Percentiles rank a stretch among this genome's conserved stretches.
These are phyloP conservation scores for Scleropages formosus DNA, from an alignment of 2,797 vertebrate species.

Conservation along the genomic window DNA sequence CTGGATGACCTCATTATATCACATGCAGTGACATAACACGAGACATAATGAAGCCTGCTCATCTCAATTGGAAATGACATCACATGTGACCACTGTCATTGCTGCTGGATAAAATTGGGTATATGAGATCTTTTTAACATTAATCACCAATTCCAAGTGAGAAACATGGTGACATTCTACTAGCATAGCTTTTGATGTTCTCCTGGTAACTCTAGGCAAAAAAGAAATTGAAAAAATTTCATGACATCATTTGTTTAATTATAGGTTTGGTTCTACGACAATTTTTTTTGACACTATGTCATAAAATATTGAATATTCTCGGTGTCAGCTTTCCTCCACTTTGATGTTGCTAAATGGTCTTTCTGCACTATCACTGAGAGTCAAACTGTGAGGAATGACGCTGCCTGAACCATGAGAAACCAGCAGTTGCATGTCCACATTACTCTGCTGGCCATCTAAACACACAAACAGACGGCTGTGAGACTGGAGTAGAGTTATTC, in stretches of 20 bases:
- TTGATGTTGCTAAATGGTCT: not conserved
- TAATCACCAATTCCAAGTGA: too few relatives aligned
- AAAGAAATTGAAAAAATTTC: too few relatives aligned
- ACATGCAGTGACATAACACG: not conserved
- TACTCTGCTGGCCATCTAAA: not conserved
- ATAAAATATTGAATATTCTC: too few relatives aligned
- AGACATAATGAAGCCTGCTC: not conserved
- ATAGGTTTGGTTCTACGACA: too few relatives aligned
- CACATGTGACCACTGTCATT: not conserved
- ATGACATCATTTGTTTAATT: too few relatives aligned
- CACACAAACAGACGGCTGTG: constrained; percentile 9
- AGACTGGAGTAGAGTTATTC: not conserved
- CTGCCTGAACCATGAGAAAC: not conserved
- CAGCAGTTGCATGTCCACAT: constrained; percentile 2
- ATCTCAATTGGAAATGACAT: not conserved
- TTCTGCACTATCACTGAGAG: not conserved
- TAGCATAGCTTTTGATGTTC: too few relatives aligned
- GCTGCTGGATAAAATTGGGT: not conserved
- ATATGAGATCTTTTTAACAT: too few relatives aligned
- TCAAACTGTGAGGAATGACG: not conserved
- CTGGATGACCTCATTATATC: constrained; percentile 4
- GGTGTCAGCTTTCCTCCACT: too few relatives aligned
- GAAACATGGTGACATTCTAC: not conserved
- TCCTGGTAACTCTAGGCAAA: too few relatives aligned
- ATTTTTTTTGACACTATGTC: too few relatives aligned